These are phyloP conservation scores for Heliconius ismenius DNA, from an alignment of 2,888 invertebrate genomes.

Conservation along the genomic window DNA sequence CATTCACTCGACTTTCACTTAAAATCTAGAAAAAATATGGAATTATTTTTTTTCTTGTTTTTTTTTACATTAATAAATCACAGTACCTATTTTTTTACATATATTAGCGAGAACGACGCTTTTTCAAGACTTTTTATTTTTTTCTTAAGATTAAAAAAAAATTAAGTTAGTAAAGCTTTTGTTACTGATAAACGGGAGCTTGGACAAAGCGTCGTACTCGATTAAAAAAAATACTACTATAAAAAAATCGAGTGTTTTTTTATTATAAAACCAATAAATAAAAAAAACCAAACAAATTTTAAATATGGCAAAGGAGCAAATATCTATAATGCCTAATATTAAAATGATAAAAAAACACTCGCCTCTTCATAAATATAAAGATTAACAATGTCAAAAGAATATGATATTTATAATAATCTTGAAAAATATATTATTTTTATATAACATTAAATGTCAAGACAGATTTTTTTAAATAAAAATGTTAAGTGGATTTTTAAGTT, in stretches of 20 bases:
- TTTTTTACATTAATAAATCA: constrained; percentile 56
- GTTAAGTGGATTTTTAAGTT: neutral
- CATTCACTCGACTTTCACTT: constrained; percentile 33
- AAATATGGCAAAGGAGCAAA: constrained; percentile 10
- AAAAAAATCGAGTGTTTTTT: constrained; percentile 30
- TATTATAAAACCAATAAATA: neutral
- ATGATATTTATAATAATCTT: neutral
- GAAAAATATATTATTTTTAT: constrained; percentile 11
- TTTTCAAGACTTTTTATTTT: constrained; percentile 37
- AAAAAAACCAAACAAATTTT: neutral
- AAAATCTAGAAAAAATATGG: constrained; percentile 52
- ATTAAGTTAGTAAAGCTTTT: constrained; percentile 51
- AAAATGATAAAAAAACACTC: constrained; percentile 19
- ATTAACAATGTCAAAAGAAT: neutral
- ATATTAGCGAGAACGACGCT: constrained; percentile 47
- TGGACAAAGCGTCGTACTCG: constrained; percentile 43
- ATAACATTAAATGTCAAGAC: constrained; percentile 19
- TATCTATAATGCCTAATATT: neutral
- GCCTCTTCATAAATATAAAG: neutral
- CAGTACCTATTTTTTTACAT: constrained; percentile 49
- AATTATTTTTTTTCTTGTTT: constrained; percentile 53
- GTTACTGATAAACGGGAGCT: constrained; percentile 44
- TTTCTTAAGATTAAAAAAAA: constrained; percentile 43
- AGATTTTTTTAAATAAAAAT: neutral
- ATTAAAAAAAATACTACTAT: constrained; percentile 36